Conservation (phyloP, 2,888 invertebrate species). For the Drosophila mulleri region DNA sequence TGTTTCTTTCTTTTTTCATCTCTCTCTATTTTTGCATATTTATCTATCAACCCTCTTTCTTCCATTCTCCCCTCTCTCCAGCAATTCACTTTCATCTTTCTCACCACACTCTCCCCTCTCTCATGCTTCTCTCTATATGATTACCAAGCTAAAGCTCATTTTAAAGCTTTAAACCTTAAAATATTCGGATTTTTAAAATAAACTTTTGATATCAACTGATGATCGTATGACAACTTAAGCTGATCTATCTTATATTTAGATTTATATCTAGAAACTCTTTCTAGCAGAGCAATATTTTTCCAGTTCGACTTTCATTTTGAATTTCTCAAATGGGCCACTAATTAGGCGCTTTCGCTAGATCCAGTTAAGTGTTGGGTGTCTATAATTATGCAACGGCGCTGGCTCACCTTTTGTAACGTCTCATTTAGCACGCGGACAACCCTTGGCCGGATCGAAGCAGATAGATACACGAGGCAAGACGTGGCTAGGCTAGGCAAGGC, state of each 20-base stretch:
- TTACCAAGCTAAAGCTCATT: no score
- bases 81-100: background rate
- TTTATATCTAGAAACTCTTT: no score
- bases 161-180: no score
- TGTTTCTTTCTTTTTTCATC: background rate
- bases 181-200: no score
- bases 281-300: background rate
- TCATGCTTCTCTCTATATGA: background rate
- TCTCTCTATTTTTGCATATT: background rate
- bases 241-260: no score
- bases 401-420: slow-evolving; percentile 37
- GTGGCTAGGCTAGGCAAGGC: background rate
- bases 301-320: background rate
- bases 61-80: background rate
- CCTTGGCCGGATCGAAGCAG: slow-evolving; percentile 29
- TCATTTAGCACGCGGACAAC: slow-evolving; percentile 35
- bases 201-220: background rate
- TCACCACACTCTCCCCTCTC: background rate
- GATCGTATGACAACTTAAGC: background rate
- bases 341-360: slow-evolving; percentile 3
- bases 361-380: slow-evolving; percentile 14
- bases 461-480: background rate
- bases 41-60: background rate
- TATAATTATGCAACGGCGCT: slow-evolving; percentile 33
- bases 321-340: background rate